Base-by-base conservation (phyloP, 2,888 invertebrate species). In the Scaptomyza caliginosa region DNA sequence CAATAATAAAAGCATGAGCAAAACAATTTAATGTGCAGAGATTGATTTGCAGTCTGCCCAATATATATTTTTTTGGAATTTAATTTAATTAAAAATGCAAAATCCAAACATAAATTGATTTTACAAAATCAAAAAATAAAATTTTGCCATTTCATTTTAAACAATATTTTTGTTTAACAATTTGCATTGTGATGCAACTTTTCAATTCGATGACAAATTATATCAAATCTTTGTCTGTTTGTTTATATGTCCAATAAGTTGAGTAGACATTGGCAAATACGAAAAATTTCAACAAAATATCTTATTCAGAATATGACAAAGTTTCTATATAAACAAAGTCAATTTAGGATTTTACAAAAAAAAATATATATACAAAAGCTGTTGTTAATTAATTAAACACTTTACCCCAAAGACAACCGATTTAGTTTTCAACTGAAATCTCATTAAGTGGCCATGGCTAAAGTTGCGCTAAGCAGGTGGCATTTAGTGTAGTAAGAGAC, bases 321-420 rank as follows among this genome's bases (percentile, higher is more conserved):
- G 17, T 57, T 39, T 32, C 8, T 6, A 65, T 51, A 38, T 28
- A 28, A 57, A 21, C 43, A 39, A 23, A 38, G 57, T 23, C 30
- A 38, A 30, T 24, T 7, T 26, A 8, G 26, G n/a, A n/a, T 26
- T 26, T 26, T 8, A 26, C 26, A 10, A 26, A 10, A 10, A 10
- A 10, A 8, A 1, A 24, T 7, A 26, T 11, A 16, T 13, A 6
- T 8, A 72, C 72, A 65, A 68, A 68, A 56, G 72, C 72, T 52
- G 77, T 77, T 82, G 77, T 77, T 82, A 77, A 82, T 82, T 81
- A 82, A 81, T 83, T 84, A 84, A 83, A 83, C 81, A 81, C 78
- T 80, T 82, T 62, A 52, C 58, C 62, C 66, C 74, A 83, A 74
- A 80, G 80, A 60, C 51, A 63, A 43, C 57, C 62, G 71, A 71